A percentile compares a stretch with the other conserved stretches of the same genome.
phyloP scores from a whole-genome alignment of 2,888 invertebrate genomes.

The Lathronympha strigana region DNA sequence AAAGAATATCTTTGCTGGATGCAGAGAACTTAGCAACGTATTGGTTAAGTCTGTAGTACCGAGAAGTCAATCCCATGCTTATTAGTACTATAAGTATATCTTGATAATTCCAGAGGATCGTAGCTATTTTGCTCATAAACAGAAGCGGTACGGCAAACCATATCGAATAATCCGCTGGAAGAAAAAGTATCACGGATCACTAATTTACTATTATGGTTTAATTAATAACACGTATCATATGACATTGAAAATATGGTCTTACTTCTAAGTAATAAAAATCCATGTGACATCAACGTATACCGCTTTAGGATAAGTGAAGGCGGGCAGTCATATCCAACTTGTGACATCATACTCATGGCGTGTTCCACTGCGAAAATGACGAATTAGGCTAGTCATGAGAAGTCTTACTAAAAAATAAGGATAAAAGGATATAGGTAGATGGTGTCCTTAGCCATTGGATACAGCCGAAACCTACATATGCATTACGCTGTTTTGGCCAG shows the following conservation, averaged over 20 bases:
- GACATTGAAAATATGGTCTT: conserved; percentile 44
- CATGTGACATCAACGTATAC: conserved; percentile 65
- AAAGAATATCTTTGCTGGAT: conserved; percentile 46
- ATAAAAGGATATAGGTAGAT: no score
- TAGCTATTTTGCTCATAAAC: conserved; percentile 81
- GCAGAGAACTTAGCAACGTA: conserved; percentile 55
- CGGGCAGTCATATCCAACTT: conserved; percentile 65
- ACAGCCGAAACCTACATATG: no score
- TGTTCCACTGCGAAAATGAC: conserved; percentile 81
- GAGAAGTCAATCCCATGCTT: conserved; percentile 86
- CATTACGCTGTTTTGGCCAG: no score
- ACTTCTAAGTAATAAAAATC: conserved; percentile 72
- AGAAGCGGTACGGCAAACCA: conserved; percentile 62
- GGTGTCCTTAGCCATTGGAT: no score
- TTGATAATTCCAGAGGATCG: conserved; percentile 88
- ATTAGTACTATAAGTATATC: conserved; percentile 87
- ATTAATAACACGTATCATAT: no score
- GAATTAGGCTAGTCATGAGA: background rate
- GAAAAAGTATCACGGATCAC: background rate
- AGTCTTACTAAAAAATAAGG: no score
- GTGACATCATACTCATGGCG: conserved; percentile 78
- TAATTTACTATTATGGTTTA: no score
- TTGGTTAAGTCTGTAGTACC: conserved; percentile 86
- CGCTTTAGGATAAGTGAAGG: conserved; percentile 53
- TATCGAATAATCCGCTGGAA: conserved; percentile 63